Conservation (phyloP, 2,888 invertebrate species). For the Phalera bucephala region DNA sequence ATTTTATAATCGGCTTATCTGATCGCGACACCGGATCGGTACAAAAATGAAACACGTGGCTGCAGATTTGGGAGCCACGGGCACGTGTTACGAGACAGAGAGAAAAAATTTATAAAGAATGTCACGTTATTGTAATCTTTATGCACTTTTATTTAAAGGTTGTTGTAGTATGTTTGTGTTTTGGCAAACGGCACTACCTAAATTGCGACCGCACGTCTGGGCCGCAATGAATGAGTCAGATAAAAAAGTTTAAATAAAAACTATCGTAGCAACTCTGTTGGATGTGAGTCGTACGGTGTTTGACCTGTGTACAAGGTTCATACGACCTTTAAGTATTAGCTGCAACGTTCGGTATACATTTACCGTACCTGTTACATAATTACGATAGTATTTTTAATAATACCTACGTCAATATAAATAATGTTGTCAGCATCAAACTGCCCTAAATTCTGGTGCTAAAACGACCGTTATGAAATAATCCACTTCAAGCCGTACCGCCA, state of each 20-base stretch:
- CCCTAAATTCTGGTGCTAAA: background rate
- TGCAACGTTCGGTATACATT: background rate
- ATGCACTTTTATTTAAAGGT: constrained; percentile 6
- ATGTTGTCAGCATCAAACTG: too few relatives aligned
- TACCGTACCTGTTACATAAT: background rate
- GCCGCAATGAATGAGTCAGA: constrained; percentile 22
- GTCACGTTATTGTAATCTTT: constrained; percentile 13
- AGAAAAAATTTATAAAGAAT: constrained; percentile 2
- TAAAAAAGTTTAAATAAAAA: constrained; percentile 16
- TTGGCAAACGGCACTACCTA: constrained; percentile 17
- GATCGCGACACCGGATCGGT: constrained; percentile 1
- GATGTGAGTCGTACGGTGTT: constrained; percentile 7
- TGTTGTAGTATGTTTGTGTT: constrained; percentile 11
- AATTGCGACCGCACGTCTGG: constrained; percentile 18
- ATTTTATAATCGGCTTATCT: constrained; percentile 6
- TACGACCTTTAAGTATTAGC: background rate
- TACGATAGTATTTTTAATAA: background rate
- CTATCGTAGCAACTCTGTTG: constrained; percentile 6
- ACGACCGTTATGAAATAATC: background rate
- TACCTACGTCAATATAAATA: background rate
- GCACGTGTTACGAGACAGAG: constrained; percentile 9
- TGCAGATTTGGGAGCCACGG: constrained; percentile 9
- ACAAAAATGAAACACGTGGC: constrained; percentile 10
- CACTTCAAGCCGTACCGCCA: background rate
- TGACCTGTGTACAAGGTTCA: constrained; percentile 14